Conservation (phyloP, 2,113 vertebrate genomes). For the Leptocoma aspasia region DNA sequence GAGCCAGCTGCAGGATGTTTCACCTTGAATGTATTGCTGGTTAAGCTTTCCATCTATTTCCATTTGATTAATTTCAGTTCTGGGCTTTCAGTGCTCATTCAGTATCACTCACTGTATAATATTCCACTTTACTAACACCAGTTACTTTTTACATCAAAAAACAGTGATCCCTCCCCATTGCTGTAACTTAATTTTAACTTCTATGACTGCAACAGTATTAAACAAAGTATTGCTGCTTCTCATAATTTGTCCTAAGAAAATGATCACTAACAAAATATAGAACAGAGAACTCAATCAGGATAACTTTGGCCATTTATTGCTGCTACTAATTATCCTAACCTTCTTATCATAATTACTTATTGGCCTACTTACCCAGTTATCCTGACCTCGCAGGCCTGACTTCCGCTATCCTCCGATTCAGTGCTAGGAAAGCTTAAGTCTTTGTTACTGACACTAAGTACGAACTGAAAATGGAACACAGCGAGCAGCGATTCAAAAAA, state of each 20-base stretch:
- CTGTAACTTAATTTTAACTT: background rate
- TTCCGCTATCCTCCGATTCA: constrained; percentile 12
- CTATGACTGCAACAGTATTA: background rate
- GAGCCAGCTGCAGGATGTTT: background rate
- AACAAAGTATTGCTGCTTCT: background rate
- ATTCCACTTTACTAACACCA: background rate
- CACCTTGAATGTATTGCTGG: background rate
- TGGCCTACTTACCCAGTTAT: constrained; percentile 51
- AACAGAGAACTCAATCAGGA: constrained; percentile 16
- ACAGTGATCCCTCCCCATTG: background rate
- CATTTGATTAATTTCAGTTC: background rate
- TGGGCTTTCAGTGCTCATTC: background rate
- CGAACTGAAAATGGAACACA: background rate
- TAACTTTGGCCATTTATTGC: constrained; percentile 24
- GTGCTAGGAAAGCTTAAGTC: background rate
- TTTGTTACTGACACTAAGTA: constrained; percentile 23
- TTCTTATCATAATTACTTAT: constrained; percentile 62
- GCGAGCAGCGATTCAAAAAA: fast-evolving
- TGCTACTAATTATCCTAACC: constrained; percentile 40
- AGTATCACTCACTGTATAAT: background rate
- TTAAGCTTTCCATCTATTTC: background rate
- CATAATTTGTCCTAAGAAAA: background rate
- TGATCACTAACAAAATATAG: background rate
- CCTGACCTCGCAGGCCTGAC: background rate
- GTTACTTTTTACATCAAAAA: background rate